Base-by-base conservation (phyloP, 2,797 vertebrate genomes). In the Scolopax rusticola region DNA sequence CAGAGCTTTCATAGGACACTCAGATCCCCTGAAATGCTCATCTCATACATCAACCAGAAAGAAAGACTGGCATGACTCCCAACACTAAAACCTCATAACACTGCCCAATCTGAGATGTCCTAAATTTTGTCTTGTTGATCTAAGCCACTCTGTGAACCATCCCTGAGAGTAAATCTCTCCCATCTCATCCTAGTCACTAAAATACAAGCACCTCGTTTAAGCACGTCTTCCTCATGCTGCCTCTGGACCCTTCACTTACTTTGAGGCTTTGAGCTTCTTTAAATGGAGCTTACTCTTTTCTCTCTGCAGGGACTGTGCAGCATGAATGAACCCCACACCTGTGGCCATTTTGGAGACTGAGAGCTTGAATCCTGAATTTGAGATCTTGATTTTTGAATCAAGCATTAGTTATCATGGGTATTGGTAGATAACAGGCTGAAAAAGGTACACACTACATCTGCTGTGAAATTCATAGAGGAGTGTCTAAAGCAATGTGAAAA, bases 161-260 rank as follows among this genome's bases (percentile, higher is more conserved):
- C 15, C 9, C 10, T 41, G 16, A 15, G 0, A 5, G 1, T 0
- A 56, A n/a, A 54, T 16, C 21, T n/a, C 56, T 53, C 24, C 27
- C 41, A 65, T 3, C 15, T 63, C 50, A 64, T 40, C 40, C 40
- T 51, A 23, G 16, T 56, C 5, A 53, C 61, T 27, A n/a, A 69
- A 83, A 80, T 1, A 60, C 12, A 63, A 21, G 3, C 27, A 27
- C 25, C 21, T n/a, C 11, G 3, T 56, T 61, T 33, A 45, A 80
- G 10, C 15, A 50, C 12, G 5, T 74, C 28, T 33, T 87, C 43
- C 24, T 61, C 15, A 9, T 6, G 1, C 6, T 67, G 2, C 8
- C 19, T 23, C 6, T 20, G 9, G 53, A 75, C 17, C 8, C 14
- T 77, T 24, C 51, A 40, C 24, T 48, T 53, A 38, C 57, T 77